These are phyloP conservation scores for Rapana venosa DNA, from an alignment of 2,888 invertebrate species.

Conservation along the genomic window DNA sequence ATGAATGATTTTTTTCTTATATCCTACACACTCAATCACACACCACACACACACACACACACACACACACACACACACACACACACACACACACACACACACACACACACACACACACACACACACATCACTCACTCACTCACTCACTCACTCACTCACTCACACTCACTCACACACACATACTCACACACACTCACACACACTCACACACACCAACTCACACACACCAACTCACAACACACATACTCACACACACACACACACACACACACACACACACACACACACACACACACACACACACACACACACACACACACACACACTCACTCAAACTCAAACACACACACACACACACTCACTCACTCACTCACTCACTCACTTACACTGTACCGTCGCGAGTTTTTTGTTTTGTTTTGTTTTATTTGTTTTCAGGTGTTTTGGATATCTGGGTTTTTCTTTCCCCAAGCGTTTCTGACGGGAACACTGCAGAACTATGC, in stretches of 20 bases:
- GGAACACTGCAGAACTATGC: constrained; percentile 79
- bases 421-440: constrained; percentile 68
- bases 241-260: background rate
- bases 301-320: background rate
- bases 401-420: too few species aligned
- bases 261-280: background rate
- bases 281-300: background rate
- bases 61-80: background rate
- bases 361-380: background rate
- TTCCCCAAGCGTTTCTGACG: constrained; percentile 79
- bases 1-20: too few species aligned
- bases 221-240: background rate
- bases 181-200: too few species aligned
- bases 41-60: background rate
- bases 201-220: too few species aligned
- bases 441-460: constrained; percentile 82
- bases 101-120: too few species aligned
- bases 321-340: background rate
- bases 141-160: too few species aligned
- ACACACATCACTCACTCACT: too few species aligned
- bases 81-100: background rate
- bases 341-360: background rate
- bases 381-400: background rate
- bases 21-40: too few species aligned
- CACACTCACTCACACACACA: too few species aligned